Conservation (phyloP, 2,797 vertebrate species). For the Centroberyx gerrardi region DNA sequence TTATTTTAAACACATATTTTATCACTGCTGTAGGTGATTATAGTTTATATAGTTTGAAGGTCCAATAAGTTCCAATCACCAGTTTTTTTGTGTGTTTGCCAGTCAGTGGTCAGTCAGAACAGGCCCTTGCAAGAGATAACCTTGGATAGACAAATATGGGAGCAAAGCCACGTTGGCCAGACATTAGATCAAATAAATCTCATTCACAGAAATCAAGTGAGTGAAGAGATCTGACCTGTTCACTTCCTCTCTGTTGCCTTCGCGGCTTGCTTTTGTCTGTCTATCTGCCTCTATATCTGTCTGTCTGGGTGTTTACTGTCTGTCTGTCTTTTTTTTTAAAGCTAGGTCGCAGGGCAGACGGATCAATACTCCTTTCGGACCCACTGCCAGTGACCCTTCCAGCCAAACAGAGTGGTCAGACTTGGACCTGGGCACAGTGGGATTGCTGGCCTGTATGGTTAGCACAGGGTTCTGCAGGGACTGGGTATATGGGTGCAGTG, state of each 20-base stretch:
- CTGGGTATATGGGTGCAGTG: too few species aligned
- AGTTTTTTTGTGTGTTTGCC: not conserved
- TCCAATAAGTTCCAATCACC: too few species aligned
- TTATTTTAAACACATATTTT: too few species aligned
- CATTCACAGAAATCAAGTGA: slow-evolving; percentile 44
- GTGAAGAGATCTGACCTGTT: slow-evolving; percentile 4
- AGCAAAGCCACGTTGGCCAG: slow-evolving; percentile 39
- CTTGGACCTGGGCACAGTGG: too few species aligned
- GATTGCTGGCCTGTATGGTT: too few species aligned
- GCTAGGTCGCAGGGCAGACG: slow-evolving; percentile 30
- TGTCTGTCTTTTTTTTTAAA: too few species aligned
- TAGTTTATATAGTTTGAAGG: too few species aligned
- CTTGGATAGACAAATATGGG: not conserved
- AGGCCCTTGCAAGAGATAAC: slow-evolving; percentile 14
- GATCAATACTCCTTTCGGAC: slow-evolving; percentile 53
- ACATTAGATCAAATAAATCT: slow-evolving; percentile 50
- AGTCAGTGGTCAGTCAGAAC: not conserved
- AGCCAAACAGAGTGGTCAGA: slow-evolving; percentile 8
- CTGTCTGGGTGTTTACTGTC: too few species aligned
- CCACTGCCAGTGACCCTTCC: slow-evolving; percentile 44
- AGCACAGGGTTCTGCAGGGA: too few species aligned
- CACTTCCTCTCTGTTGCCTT: slow-evolving; percentile 22
- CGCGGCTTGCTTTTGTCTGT: slow-evolving; percentile 33
- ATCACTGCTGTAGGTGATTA: too few species aligned
- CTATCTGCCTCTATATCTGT: slow-evolving; percentile 28